A percentile compares a stretch with the other conserved stretches of the same genome.
Conservation (phyloP, 2,888 invertebrate species). For the Horisme vitalbata region DNA sequence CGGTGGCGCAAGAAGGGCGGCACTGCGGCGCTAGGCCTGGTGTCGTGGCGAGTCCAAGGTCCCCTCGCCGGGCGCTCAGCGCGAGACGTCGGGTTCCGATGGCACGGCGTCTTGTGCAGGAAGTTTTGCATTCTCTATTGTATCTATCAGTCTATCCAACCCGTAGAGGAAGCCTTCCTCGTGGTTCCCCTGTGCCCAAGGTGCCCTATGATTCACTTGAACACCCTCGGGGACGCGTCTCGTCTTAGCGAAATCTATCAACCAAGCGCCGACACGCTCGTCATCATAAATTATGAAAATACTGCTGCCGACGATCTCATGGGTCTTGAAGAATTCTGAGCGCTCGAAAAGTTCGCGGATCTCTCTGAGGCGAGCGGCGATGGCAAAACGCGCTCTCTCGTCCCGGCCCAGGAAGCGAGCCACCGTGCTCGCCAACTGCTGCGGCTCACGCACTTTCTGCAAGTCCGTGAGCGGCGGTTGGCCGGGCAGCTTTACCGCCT, state of each 20-base stretch:
- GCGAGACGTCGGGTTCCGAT: conserved; percentile 72
- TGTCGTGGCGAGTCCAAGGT: conserved; percentile 66
- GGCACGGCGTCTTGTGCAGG: conserved; percentile 47
- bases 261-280: conserved; percentile 94
- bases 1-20: conserved; percentile 41
- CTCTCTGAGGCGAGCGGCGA: conserved; percentile 88
- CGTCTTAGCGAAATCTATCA: conserved; percentile 99
- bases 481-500: conserved; percentile 95
- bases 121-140: conserved; percentile 67
- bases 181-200: conserved; percentile 97
- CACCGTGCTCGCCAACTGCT: conserved; percentile 89
- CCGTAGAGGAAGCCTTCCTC: conserved; percentile 98
- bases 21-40: conserved; percentile 53
- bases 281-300: conserved; percentile 96
- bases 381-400: conserved; percentile 85
- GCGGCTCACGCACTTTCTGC: conserved; percentile 91
- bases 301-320: conserved; percentile 97
- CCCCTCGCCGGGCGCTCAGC: conserved; percentile 65
- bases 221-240: conserved; percentile 87
- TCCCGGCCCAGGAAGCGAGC: conserved; percentile 87
- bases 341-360: conserved; percentile 91
- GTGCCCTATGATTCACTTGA: conserved; percentile 88
- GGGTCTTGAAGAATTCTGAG: conserved; percentile 91
- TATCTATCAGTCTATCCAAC: conserved; percentile 94
- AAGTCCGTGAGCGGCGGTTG: conserved; percentile 93